Percentiles rank a stretch among this genome's conserved stretches.
Evolutionary conservation across 2,113 vertebrate genomes (phyloP).

Genomic region (Casuarius casuarius): DNA sequence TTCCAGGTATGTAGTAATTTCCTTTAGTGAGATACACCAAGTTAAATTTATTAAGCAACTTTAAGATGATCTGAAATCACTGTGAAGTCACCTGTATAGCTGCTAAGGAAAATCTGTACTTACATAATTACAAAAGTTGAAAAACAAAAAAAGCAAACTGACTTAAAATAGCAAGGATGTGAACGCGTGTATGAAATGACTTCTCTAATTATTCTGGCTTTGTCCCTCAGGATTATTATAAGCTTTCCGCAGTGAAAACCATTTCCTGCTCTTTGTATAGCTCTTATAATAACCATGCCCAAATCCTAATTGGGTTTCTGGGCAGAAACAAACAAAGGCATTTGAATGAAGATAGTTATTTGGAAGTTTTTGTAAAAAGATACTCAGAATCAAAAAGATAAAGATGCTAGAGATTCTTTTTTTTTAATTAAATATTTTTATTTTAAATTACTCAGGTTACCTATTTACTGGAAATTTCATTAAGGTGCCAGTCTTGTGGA

Average conservation of each 20-base stretch:
- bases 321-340: not conserved
- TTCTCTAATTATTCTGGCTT: not conserved
- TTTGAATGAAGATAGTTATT: not conserved
- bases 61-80: not conserved
- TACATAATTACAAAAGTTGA: not conserved
- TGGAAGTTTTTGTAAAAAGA: not conserved
- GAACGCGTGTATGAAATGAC: not conserved
- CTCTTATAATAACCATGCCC: not conserved
- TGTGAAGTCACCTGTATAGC: not conserved
- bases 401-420: not conserved
- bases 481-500: not conserved
- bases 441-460: not conserved
- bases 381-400: not conserved
- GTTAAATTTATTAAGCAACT: not conserved
- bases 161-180: not conserved
- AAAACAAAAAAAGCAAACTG: not conserved
- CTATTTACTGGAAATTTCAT: not conserved
- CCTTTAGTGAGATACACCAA: not conserved
- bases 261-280: not conserved
- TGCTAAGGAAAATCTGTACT: not conserved
- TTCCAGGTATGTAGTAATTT: conserved; percentile 84
- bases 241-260: not conserved
- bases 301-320: not conserved
- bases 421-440: not conserved
- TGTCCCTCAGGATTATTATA: not conserved